Evolutionary conservation across 1,140 invertebrate genomes (phyloP), one percentile per base, ranked within the genome.

Genomic region (Augochlora pura): DNA sequence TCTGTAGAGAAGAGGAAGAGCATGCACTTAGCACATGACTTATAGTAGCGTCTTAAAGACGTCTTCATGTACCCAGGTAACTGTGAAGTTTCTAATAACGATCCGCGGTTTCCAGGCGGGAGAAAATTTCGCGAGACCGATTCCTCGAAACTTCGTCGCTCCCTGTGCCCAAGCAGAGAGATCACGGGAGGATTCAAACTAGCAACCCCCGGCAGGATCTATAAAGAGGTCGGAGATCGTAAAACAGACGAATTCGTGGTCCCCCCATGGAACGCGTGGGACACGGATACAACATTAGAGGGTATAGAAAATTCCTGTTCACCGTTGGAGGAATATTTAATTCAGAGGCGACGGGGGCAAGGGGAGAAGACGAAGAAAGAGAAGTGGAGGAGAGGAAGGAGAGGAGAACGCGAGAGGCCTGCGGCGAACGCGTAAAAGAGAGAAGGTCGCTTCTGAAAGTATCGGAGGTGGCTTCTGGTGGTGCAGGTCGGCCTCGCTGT

Each of bases 271-370:
- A 73, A 73, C 52, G 64, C 63, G 39, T 25, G 77, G 60, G 62
- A 74, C 63, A 66, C 69, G 63, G 54, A 66, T 78, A 78, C 60
- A 74, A 74, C 62, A 74, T 79, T 79, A 79, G 77, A 63, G 70
- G 70, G 78, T 77, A 81, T 69, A 84, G 71, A 85, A 81, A 78
- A 83, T 76, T 85, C 83, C 80, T 80, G 77, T 84, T 84, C 68
- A 81, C 73, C 68, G 39, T 42, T 52, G 65, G 59, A 65, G 71
- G 72, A 79, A 84, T 85, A 75, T 74, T 79, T 79, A 79, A 79
- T 79, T 84, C 83, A 84, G 72, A 77, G 82, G 72, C 84, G 65
- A 84, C n/a, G 54, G 18, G 59, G 18, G 42, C 54, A 21, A 21
- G 54, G 9, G 54, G 54, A 46, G 42, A 46, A 46, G 14, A 14